Conservation (phyloP, 2,113 vertebrate genomes). For the Polypterus senegalus region DNA sequence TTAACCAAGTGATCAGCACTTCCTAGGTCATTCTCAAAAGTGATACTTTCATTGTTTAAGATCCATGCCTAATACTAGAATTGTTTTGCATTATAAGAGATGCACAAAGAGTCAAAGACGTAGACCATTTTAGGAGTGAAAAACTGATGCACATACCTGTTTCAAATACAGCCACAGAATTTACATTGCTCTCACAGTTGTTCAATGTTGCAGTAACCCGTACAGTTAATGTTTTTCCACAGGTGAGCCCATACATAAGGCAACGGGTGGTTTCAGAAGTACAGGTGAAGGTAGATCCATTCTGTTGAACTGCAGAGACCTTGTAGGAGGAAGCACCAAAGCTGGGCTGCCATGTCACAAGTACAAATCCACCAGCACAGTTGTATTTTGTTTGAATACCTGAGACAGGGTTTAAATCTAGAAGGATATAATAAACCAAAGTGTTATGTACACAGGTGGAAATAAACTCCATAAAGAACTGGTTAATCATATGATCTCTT, state of each 20-base stretch:
- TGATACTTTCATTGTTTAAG: too few species aligned
- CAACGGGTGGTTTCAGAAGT: constrained; percentile 9
- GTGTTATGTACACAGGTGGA: neutral
- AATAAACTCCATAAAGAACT: neutral
- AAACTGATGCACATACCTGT: constrained; percentile 12
- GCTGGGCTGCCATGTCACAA: constrained; percentile 13
- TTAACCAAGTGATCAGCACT: too few species aligned
- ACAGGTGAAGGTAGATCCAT: constrained; percentile 5
- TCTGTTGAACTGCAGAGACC: constrained; percentile 3
- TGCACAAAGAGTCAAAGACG: too few species aligned
- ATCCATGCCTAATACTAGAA: too few species aligned
- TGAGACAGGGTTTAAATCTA: constrained; percentile 15
- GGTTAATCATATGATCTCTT: neutral
- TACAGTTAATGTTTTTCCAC: constrained; percentile 15
- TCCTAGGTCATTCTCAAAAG: too few species aligned
- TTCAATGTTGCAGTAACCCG: constrained; percentile 5
- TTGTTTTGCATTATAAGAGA: too few species aligned
- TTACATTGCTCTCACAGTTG: constrained; percentile 13
- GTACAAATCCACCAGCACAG: constrained; percentile 7
- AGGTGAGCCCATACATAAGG: constrained; percentile 8
- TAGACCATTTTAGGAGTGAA: too few species aligned
- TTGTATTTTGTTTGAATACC: constrained; percentile 7
- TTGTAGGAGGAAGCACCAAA: constrained; percentile 9
- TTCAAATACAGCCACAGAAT: constrained; percentile 4
- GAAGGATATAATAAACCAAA: neutral